Evolutionary conservation across 2,888 invertebrate genomes (phyloP).

Genomic region (Busseola fusca): DNA sequence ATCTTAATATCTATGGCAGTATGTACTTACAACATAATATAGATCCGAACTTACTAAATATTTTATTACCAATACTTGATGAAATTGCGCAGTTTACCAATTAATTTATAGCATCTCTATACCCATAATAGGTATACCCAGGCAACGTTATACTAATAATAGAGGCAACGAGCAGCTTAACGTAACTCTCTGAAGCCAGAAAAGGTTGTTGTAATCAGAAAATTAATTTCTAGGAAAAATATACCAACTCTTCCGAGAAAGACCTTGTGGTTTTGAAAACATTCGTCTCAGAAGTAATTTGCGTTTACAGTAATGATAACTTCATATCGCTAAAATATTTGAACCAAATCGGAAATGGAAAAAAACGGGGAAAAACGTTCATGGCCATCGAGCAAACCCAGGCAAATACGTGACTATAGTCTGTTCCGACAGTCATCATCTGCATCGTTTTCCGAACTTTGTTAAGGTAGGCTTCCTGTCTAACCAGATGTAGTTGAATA

Average conservation of each 20-base stretch:
- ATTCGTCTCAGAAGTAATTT: neutral
- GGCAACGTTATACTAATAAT: neutral
- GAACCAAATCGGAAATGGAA: neutral
- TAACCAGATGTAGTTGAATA: too few species aligned
- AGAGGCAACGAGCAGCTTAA: neutral
- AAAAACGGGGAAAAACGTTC: neutral
- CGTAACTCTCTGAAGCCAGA: constrained; percentile 16
- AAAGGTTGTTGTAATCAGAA: constrained; percentile 11
- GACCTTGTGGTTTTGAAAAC: neutral
- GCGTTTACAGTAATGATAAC: neutral
- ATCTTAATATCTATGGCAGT: too few species aligned
- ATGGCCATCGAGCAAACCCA: neutral
- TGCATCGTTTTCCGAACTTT: too few species aligned
- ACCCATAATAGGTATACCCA: neutral
- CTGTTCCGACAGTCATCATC: too few species aligned
- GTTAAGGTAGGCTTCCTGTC: too few species aligned
- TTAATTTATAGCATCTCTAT: neutral
- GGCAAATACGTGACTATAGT: neutral
- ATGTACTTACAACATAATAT: neutral
- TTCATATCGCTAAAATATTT: neutral
- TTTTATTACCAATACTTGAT: neutral
- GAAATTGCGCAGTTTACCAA: neutral
- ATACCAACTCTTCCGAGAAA: too few species aligned
- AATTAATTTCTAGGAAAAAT: constrained; percentile 2
- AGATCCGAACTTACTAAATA: neutral